Percentiles rank a stretch among this genome's conserved stretches.
Conservation (phyloP, 53 echinoderm and acorn worm species). For the Temnopleurus reevesii region DNA sequence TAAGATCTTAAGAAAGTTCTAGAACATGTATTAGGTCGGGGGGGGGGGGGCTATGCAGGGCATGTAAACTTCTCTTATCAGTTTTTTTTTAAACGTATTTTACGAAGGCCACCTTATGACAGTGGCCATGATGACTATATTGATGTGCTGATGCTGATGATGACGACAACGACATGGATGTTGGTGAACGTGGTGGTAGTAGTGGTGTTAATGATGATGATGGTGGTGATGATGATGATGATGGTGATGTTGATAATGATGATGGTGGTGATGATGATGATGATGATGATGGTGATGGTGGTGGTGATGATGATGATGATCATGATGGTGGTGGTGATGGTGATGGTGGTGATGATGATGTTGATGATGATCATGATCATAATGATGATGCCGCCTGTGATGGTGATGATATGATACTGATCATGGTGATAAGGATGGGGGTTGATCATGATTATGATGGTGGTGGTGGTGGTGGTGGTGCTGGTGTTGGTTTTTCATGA, state of each 20-base stretch:
- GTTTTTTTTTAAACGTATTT: too few species aligned
- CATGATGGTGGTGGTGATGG: background rate
- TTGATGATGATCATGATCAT: too few species aligned
- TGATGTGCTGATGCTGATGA: too few species aligned
- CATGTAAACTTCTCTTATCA: too few species aligned
- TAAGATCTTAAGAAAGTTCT: too few species aligned
- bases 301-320: background rate
- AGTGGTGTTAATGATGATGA: background rate
- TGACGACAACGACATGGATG: background rate
- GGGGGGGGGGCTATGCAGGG: too few species aligned
- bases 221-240: constrained; percentile 24
- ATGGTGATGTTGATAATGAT: background rate
- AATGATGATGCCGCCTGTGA: background rate
- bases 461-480: background rate
- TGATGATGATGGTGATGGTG: background rate
- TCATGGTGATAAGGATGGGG: background rate
- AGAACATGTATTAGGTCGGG: too few species aligned
- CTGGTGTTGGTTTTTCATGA: background rate
- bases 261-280: background rate
- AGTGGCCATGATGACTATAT: too few species aligned
- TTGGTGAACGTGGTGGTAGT: background rate
- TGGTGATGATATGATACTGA: background rate
- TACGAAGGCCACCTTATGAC: too few species aligned
- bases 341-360: constrained; percentile 25
- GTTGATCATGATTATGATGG: background rate